Conservation (phyloP, 2,888 invertebrate genomes). For the Megalurothrips usitatus region DNA sequence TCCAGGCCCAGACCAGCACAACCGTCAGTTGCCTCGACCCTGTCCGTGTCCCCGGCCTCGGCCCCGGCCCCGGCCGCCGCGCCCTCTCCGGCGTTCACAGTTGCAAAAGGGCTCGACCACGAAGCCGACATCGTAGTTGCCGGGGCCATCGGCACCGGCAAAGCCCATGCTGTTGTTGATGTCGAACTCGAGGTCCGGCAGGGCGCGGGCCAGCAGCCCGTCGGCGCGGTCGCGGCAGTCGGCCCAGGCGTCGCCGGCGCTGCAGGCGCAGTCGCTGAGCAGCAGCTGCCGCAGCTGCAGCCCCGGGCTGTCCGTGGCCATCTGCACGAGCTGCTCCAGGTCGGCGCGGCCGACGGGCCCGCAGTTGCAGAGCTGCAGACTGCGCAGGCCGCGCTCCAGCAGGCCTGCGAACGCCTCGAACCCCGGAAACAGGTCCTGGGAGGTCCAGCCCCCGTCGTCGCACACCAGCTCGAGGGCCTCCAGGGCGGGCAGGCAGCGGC, state of each 20-base stretch:
- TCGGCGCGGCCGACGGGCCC: background rate
- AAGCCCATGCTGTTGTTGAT: background rate
- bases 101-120: no score
- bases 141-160: background rate
- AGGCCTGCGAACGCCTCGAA: background rate
- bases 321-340: background rate
- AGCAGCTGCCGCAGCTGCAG: background rate
- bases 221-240: slow-evolving; percentile 12
- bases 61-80: background rate
- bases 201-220: background rate
- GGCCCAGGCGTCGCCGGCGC: background rate
- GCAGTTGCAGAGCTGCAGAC: background rate
- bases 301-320: background rate
- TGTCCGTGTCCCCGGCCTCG: background rate
- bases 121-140: no score
- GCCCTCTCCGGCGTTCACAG: background rate
- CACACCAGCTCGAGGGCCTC: background rate
- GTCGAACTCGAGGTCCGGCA: background rate
- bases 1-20: background rate
- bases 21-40: background rate
- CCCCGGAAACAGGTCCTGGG: background rate
- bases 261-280: background rate
- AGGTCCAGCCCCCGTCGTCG: background rate
- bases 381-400: background rate
- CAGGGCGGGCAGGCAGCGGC: background rate